These are phyloP conservation scores for Amphipoea oculea DNA, from an alignment of 2,888 invertebrate species.

Conservation along the genomic window DNA sequence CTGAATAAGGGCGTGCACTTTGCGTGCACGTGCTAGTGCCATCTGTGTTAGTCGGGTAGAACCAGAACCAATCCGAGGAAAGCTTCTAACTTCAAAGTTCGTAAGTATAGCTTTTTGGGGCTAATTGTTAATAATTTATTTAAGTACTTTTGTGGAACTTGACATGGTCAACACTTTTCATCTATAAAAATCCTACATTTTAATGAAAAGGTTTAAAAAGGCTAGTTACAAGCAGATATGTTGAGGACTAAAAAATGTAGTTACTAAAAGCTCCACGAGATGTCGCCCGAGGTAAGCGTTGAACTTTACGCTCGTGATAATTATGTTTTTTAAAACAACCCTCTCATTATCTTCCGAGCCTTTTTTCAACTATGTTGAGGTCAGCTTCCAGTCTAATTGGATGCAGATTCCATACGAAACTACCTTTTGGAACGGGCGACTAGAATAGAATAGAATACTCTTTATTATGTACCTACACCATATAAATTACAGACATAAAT, in stretches of 20 bases:
- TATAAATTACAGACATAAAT: too few species aligned
- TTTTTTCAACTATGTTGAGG: too few species aligned
- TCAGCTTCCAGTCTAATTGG: too few species aligned
- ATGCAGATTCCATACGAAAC: too few species aligned
- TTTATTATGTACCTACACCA: too few species aligned
- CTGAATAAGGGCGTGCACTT: too few species aligned
- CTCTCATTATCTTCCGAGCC: not conserved
- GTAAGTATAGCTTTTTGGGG: not conserved
- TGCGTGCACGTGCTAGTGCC: slow-evolving; percentile 2
- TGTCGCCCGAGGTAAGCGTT: not conserved
- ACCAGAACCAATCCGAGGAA: not conserved
- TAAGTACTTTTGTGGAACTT: not conserved
- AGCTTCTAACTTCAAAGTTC: not conserved
- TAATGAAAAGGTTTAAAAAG: not conserved
- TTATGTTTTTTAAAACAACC: not conserved
- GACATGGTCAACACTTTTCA: not conserved
- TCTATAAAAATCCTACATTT: not conserved
- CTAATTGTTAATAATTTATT: not conserved
- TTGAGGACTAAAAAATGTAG: not conserved
- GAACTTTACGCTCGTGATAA: not conserved
- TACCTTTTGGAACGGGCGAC: too few species aligned
- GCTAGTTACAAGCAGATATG: not conserved
- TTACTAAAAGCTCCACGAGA: not conserved
- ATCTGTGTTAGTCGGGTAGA: slow-evolving; percentile 6
- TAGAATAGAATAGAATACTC: too few species aligned